Evolutionary conservation across 2,113 vertebrate species (phyloP).

Genomic region (Muntiacus reevesi): DNA sequence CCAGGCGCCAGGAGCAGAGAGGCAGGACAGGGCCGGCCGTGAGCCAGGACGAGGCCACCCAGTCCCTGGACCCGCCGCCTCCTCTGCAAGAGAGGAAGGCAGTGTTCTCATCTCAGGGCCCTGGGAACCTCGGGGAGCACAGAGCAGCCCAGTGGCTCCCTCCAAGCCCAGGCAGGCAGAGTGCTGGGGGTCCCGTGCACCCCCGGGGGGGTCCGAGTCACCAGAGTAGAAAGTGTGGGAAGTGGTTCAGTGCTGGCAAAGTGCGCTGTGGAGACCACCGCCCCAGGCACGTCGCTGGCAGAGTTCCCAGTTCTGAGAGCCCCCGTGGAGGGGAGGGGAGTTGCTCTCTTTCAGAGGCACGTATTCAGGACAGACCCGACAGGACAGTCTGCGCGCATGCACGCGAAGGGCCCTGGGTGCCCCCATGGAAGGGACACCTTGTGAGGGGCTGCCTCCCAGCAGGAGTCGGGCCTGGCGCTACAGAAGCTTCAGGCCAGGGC

Average conservation of each 20-base stretch:
- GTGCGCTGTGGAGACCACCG: too few relatives aligned
- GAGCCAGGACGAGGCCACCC: background rate
- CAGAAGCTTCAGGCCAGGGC: background rate
- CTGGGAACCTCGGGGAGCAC: background rate
- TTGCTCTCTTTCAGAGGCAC: background rate
- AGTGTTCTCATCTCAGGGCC: background rate
- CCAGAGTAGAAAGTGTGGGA: background rate
- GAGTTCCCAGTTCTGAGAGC: background rate
- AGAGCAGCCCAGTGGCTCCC: rapidly evolving
- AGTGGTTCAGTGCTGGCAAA: background rate
- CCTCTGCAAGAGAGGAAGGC: background rate
- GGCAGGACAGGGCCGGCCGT: too few relatives aligned
- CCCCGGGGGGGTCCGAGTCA: background rate
- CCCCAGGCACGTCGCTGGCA: rapidly evolving
- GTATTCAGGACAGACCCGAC: rapidly evolving
- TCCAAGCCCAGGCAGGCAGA: background rate
- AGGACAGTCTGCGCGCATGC: rapidly evolving
- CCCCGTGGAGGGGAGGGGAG: too few relatives aligned
- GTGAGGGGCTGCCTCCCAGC: background rate
- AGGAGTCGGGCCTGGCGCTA: background rate
- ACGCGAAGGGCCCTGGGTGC: background rate
- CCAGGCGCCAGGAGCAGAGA: too few relatives aligned
- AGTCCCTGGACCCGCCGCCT: background rate
- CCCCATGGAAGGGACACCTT: background rate
- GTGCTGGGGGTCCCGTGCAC: too few relatives aligned